Conservation (phyloP, 2,888 invertebrate species). For the Caenorhabditis macrosperma region DNA sequence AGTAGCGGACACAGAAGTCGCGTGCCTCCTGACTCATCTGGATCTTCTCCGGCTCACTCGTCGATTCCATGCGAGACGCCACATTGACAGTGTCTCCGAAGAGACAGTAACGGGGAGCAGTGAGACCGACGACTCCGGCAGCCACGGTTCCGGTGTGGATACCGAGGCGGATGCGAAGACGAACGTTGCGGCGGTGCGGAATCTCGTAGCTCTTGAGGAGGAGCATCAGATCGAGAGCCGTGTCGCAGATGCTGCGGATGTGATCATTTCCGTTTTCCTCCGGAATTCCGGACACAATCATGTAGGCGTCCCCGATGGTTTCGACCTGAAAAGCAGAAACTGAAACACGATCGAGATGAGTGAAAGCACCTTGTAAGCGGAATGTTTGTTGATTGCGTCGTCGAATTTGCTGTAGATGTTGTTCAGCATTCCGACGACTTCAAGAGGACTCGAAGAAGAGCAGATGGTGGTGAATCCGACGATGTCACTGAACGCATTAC, state of each 20-base stretch:
- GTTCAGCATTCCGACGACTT: conserved; percentile 74
- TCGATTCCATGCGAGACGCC: conserved; percentile 78
- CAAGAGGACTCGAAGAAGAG: conserved; percentile 66
- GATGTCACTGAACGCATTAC: conserved; percentile 75
- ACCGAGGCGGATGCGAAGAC: conserved; percentile 76
- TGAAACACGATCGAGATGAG: neutral
- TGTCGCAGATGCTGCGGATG: conserved; percentile 71
- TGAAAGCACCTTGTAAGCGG: conserved; percentile 71
- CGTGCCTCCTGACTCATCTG: conserved; percentile 72
- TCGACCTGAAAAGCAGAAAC: too few relatives aligned
- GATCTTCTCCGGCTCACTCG: conserved; percentile 76
- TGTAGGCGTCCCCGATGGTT: too few relatives aligned
- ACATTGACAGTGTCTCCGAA: conserved; percentile 79
- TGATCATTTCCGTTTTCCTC: conserved; percentile 77
- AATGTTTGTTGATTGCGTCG: conserved; percentile 74
- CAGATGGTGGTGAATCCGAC: conserved; percentile 74
- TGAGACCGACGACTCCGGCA: conserved; percentile 78
- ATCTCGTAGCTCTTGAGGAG: conserved; percentile 70
- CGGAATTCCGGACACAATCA: conserved; percentile 78
- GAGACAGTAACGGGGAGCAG: conserved; percentile 78
- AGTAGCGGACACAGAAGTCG: conserved; percentile 63
- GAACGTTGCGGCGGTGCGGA: conserved; percentile 71
- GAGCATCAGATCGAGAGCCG: conserved; percentile 74
- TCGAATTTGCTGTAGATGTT: conserved; percentile 78
- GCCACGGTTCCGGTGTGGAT: conserved; percentile 78